Base-by-base conservation (phyloP, 2,113 vertebrate genomes). In the Nesogale talazaci region DNA sequence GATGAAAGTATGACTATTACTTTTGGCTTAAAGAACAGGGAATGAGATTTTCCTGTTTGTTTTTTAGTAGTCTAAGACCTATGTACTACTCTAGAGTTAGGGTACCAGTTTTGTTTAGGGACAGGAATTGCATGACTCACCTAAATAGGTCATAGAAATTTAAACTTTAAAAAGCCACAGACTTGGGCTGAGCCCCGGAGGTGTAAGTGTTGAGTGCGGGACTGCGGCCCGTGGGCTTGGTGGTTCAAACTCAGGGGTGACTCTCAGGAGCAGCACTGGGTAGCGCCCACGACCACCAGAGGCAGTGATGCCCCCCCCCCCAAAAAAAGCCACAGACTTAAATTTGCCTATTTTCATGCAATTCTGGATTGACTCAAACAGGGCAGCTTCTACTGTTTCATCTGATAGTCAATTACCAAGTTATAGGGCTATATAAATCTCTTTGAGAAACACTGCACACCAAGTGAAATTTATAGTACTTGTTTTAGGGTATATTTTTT, bases 401-500 rank as follows among this genome's bases (percentile, higher is more conserved):
- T 63, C 74, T 88, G 88, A 79, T 65, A 8, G 69, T 90, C 78
- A 93, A 92, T 85, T 90, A 87, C 16, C 82, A 92, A 89, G 42
- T 78, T 20, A 84, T 8, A 93, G 9, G 38, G 29, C 0, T 87
- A 79, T 56, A 84, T 9, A 27, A 67, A 67, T 75, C n/a, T 89
- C 38, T 25, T 86, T 63, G 6, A 69, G 56, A n/a, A 76, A 76
- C 27, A 87, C 6, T 59, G 11, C 72, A 7, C 86, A 94, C 61
- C 65, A 5, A 69, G 57, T 8, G 78, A 27, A 89, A 86, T 63
- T 59, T 72, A 84, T 34, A 1, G n/a, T 31, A 83, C 11, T 31
- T 1, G 74, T 78, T 74, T 61, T 75, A 52, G 10, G 56, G 72
- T 79, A 29, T 46, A 52, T 81, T 80, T 88, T 31, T 81, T 90